phyloP scores from a whole-genome alignment of 2,888 invertebrate genomes.

The Steinernema hermaphroditum region DNA sequence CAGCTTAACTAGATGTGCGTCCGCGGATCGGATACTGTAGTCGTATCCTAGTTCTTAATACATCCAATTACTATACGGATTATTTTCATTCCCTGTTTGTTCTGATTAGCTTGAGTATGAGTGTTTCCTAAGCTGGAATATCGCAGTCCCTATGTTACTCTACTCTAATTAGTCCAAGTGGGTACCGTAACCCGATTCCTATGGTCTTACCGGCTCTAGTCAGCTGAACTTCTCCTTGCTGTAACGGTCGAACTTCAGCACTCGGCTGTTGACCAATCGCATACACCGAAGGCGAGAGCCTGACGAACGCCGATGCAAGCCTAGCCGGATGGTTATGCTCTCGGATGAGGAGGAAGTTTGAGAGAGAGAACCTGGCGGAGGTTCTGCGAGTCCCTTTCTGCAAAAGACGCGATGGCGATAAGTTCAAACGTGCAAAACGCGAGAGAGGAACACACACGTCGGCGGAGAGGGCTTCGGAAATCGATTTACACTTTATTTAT shows the following conservation, averaged over 20 bases:
- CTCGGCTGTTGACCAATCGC: constrained; percentile 24
- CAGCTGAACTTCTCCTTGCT: constrained; percentile 30
- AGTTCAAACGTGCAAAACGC: constrained; percentile 28
- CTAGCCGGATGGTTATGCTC: background rate
- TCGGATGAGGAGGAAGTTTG: constrained; percentile 4
- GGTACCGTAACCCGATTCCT: too few relatives aligned
- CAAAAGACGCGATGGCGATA: background rate
- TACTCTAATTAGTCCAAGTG: too few relatives aligned
- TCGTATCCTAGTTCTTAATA: too few relatives aligned
- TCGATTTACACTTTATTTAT: constrained; percentile 21
- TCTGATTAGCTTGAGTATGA: too few relatives aligned
- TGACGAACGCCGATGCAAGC: background rate
- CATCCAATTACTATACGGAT: too few relatives aligned
- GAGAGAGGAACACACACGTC: constrained; percentile 7
- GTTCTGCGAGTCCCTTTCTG: background rate
- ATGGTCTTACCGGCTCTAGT: constrained; percentile 29
- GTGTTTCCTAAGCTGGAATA: too few relatives aligned
- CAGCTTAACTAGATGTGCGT: too few relatives aligned
- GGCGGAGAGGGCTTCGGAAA: background rate
- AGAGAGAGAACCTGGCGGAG: background rate
- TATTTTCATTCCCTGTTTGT: too few relatives aligned
- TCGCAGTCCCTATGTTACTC: too few relatives aligned
- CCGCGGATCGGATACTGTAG: too few relatives aligned
- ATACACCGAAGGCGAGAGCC: constrained; percentile 14
- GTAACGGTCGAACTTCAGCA: constrained; percentile 20